A percentile compares a stretch with the other conserved stretches of the same genome.
Conservation (phyloP, 2,888 invertebrate genomes). For the Chymomyza caudatula region DNA sequence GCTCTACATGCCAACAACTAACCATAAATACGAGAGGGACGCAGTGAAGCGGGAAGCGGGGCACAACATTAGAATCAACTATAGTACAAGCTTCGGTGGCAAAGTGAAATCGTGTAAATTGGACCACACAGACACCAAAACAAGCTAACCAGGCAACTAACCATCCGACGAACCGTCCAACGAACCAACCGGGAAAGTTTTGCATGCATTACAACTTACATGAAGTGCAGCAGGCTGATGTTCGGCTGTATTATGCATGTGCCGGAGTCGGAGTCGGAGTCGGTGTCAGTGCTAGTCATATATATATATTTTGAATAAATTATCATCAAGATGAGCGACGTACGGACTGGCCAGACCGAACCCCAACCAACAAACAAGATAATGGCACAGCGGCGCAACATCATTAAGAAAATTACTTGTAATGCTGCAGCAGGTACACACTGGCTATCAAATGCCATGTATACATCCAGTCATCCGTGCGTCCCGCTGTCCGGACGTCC, state of each 20-base stretch:
- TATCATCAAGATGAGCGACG: conserved; percentile 43
- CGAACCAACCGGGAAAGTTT: conserved; percentile 41
- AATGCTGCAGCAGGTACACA: conserved; percentile 61
- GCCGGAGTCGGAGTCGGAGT: background rate
- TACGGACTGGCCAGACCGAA: conserved; percentile 14
- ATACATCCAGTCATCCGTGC: background rate
- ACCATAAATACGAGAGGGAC: conserved; percentile 51
- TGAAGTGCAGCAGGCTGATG: background rate
- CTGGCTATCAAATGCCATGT: conserved; percentile 12
- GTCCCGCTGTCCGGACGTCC: background rate
- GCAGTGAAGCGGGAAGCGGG: background rate
- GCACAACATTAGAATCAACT: conserved; percentile 50
- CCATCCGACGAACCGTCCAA: conserved; percentile 36
- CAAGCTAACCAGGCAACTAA: conserved; percentile 8
- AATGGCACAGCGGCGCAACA: conserved; percentile 65
- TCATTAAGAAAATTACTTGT: conserved; percentile 72
- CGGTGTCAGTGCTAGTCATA: background rate
- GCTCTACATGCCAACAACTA: conserved; percentile 20
- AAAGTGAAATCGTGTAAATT: conserved; percentile 71
- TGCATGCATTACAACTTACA: conserved; percentile 31
- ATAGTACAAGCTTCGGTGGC: conserved; percentile 29
- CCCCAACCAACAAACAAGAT: conserved; percentile 61
- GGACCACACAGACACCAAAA: conserved; percentile 64
- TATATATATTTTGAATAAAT: conserved; percentile 69
- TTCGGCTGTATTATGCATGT: background rate